Evolutionary conservation across 2,888 invertebrate genomes (phyloP), one percentile per base, ranked within the genome.

Genomic region (Sminthurinus aureus): DNA sequence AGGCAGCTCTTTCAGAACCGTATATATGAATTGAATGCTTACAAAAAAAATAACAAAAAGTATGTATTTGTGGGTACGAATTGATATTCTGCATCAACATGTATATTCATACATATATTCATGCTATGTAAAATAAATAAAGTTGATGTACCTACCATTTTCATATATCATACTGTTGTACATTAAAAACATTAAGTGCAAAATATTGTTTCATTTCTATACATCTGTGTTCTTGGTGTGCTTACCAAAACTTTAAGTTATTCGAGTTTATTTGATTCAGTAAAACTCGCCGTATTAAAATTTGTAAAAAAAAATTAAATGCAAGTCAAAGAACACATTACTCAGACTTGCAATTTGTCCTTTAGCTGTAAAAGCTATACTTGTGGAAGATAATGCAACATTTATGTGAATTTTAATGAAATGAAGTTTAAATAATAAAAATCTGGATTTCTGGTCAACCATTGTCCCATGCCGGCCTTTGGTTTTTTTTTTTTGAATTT

Each of bases 281-380:
- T 81, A 81, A 81, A 73, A 38, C 6, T 81, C 81, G 66, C 38
- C 64, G 81, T 38, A 75, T 81, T 75, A 73, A 66, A 81, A 81
- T n/a, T n/a, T n/a, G n/a, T n/a, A 81, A 75, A 75, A 64, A 75
- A 75, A 58, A 24, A 73, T 52, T 38, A 73, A 67, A 75, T 64
- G 50, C 13, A 50, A 81, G 81, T 64, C 74, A 81, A 67, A 22
- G 38, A 74, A 50, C 71, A 81, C 73, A 81, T 81, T 81, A 81
- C 58, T 71, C 51, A 73, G 71, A 81, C 51, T 74, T 81, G 58
- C 51, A 73, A 64, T 52, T 50, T 73, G 18, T 71, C 58, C 13
- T 38, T 38, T 38, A 38, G 1, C 38, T 38, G 38, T 38, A 38
- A 6, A 38, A 38, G 38, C 38, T 38, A 6, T 38, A 38, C 38